Percentiles rank a stretch among this genome's conserved stretches.
Conservation (phyloP, 2,113 vertebrate genomes). For the Peucedramus taeniatus region DNA sequence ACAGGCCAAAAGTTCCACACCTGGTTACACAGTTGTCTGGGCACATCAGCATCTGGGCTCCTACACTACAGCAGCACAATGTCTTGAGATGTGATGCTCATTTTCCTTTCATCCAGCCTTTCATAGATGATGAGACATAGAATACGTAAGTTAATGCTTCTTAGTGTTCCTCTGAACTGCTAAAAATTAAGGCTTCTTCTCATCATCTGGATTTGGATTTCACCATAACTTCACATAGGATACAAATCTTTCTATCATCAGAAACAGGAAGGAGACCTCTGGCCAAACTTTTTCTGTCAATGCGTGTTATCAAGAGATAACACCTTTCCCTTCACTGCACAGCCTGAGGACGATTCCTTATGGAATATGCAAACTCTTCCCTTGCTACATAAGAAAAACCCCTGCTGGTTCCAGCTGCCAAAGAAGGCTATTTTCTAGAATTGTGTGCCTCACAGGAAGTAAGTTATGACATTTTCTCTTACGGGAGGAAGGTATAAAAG, state of each 20-base stretch:
- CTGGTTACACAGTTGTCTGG: background rate
- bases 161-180: background rate
- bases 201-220: background rate
- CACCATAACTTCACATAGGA: background rate
- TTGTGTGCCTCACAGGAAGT: background rate
- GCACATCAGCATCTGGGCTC: background rate
- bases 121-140: background rate
- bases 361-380: background rate
- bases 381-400: background rate
- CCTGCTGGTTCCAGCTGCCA: background rate
- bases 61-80: background rate
- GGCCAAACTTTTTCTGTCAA: background rate
- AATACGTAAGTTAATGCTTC: background rate
- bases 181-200: background rate
- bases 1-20: background rate
- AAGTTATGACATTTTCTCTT: background rate
- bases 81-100: background rate
- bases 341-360: background rate
- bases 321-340: background rate
- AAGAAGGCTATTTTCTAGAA: background rate
- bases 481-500: background rate
- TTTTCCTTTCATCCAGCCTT: background rate
- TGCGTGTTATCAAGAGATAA: rapidly evolving
- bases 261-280: background rate
- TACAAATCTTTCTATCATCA: background rate